Base-by-base conservation (phyloP, 1,140 invertebrate species). In the Drosophila persimilis region DNA sequence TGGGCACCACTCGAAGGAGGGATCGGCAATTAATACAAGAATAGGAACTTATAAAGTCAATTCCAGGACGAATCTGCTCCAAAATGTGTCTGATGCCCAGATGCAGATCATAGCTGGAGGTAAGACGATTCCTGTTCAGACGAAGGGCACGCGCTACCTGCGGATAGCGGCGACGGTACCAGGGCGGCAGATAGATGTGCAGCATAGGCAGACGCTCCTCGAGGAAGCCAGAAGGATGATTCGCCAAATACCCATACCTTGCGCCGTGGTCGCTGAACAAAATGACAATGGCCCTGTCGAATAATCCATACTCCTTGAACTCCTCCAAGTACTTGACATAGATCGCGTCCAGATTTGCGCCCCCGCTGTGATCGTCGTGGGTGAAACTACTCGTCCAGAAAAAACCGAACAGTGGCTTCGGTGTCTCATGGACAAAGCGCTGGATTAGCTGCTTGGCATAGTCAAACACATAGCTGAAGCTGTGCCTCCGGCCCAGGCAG, bases 191-290 rank as follows among this genome's bases (percentile, higher is more conserved):
- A 59, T 94, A 93, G 3, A 98, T 91, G 74, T 95, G 95, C 20
- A 97, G 92, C 80, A 98, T 96, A 0, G 98, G 98, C 35, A 99
- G 90, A 45, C 97, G 92, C 90, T 98, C 97, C 90, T 99, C 98
- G 97, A 93, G 90, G 95, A 78, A 95, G 0, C 98, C 97, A 48
- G 95, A 93, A 72, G 51, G 6, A 15, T 89, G 55, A 52, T 94
- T 81, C 29, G 96, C 90, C 26, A 97, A 94, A 2, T 92, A 91
- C 3, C 97, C 97, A 92, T 95, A 98, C 20, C 97, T 90, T 78
- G 97, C 95, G 0, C 98, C 98, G 90, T 99, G 98, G 91, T 99
- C 98, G 75, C 97, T 97, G 73, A 98, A 92, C 20, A 98, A 93
- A 17, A 99, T 92, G 0, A 99, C 89, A 74, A 95, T 91, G 0